phyloP scores from a whole-genome alignment of 2,888 invertebrate genomes.

The Gari tellinella region DNA sequence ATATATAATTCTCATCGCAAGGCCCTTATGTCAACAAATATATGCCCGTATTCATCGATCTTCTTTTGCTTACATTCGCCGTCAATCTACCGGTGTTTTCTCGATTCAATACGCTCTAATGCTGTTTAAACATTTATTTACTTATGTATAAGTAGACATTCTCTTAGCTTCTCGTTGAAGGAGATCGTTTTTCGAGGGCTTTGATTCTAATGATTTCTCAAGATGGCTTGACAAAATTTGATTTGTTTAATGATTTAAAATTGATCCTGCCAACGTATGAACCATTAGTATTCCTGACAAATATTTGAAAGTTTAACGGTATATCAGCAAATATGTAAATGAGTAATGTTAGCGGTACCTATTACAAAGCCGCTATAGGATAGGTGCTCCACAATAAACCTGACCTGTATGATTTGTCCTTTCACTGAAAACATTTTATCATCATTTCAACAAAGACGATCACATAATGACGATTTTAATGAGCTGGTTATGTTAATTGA shows the following conservation, averaged over 20 bases:
- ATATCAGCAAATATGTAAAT: no score
- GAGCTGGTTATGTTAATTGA: no score
- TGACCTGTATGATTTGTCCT: no score
- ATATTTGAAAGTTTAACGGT: conserved; percentile 14
- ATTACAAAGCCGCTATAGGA: no score
- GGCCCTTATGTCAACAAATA: conserved; percentile 37
- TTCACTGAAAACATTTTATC: no score
- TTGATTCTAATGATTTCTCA: conserved; percentile 24
- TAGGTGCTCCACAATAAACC: no score
- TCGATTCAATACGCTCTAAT: no score
- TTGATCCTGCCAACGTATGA: conserved; percentile 7
- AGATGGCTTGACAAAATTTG: conserved; percentile 25
- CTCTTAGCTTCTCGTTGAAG: not conserved
- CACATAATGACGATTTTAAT: no score
- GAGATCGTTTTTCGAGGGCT: conserved; percentile 1
- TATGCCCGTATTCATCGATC: conserved; percentile 35
- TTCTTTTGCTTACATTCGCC: conserved; percentile 39
- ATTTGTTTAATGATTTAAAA: conserved; percentile 36
- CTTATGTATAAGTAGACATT: no score
- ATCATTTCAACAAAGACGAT: no score
- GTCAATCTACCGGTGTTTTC: not conserved
- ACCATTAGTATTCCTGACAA: conserved; percentile 23
- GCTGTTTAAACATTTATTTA: no score
- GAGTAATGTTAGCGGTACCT: no score
- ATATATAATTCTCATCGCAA: conserved; percentile 14